Percentiles rank a stretch among this genome's conserved stretches.
phyloP scores from a whole-genome alignment of 2,797 vertebrate species.

The Malacoctenus gilli region DNA sequence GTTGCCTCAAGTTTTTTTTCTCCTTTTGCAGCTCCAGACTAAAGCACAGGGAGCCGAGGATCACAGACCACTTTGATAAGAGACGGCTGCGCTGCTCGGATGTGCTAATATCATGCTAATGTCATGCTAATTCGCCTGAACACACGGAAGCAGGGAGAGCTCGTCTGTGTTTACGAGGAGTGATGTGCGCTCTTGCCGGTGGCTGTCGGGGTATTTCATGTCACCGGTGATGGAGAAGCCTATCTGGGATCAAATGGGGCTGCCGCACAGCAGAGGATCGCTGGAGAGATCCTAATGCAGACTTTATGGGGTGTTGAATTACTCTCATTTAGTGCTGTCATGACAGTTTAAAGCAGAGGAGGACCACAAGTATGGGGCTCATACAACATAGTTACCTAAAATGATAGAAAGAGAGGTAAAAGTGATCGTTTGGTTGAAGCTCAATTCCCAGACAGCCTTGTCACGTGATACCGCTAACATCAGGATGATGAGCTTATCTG shows the following conservation, averaged over 20 bases:
- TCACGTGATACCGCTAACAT: too few relatives aligned
- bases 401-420: conserved; percentile 14
- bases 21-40: conserved; percentile 56
- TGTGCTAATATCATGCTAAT: conserved; percentile 75
- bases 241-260: conserved; percentile 64
- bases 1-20: conserved; percentile 23
- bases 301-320: conserved; percentile 60
- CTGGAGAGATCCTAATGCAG: conserved; percentile 42
- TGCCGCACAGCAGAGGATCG: conserved; percentile 18
- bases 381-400: conserved; percentile 9
- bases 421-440: conserved; percentile 1
- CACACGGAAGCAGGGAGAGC: conserved; percentile 60
- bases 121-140: conserved; percentile 76
- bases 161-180: conserved; percentile 76
- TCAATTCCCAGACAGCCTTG: too few relatives aligned
- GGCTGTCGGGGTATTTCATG: conserved; percentile 64
- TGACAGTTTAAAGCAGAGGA: conserved; percentile 57
- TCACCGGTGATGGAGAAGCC: conserved; percentile 72
- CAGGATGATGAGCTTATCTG: too few relatives aligned
- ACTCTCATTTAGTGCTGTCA: conserved; percentile 58
- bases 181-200: conserved; percentile 54
- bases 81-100: conserved; percentile 55
- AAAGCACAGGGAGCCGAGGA: conserved; percentile 62
- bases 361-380: conserved; percentile 8
- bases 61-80: conserved; percentile 77